Percentiles rank a stretch among this genome's conserved stretches.
Evolutionary conservation across 2,113 vertebrate genomes (phyloP).

Genomic region (Pao palembangensis): DNA sequence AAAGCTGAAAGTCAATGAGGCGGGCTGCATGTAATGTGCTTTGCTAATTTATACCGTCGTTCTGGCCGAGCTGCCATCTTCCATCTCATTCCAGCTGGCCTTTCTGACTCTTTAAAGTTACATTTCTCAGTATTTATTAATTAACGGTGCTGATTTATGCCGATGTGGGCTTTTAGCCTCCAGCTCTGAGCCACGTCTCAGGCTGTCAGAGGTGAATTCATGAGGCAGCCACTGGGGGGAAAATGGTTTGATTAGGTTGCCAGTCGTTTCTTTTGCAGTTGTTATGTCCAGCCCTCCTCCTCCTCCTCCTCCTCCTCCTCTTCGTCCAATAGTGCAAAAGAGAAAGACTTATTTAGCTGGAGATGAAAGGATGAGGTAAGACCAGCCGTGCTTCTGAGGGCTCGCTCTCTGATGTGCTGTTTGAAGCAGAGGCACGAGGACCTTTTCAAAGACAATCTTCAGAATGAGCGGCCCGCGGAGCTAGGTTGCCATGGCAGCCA

Average conservation of each 20-base stretch:
- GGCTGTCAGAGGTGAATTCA: conserved; percentile 7
- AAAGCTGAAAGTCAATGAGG: conserved; percentile 55
- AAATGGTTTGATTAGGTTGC: conserved; percentile 5
- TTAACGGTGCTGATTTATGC: conserved; percentile 15
- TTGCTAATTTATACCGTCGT: conserved; percentile 33
- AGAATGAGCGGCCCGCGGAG: conserved; percentile 51
- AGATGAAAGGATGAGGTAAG: conserved; percentile 67
- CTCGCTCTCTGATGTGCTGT: conserved; percentile 53
- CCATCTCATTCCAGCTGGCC: conserved; percentile 23
- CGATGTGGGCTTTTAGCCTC: conserved; percentile 6
- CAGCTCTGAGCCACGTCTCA: background rate
- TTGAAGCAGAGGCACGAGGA: conserved; percentile 63
- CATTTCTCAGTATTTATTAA: conserved; percentile 6
- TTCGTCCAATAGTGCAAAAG: conserved; percentile 23
- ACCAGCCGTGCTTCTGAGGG: conserved; percentile 53
- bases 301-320: conserved; percentile 12
- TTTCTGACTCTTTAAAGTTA: conserved; percentile 14
- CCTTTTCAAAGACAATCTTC: conserved; percentile 67
- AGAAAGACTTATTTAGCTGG: conserved; percentile 34
- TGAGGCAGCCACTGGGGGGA: conserved; percentile 12
- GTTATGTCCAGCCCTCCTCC: background rate
- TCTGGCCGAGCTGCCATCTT: conserved; percentile 17
- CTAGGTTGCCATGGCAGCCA: conserved; percentile 64
- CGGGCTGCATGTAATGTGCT: conserved; percentile 29
- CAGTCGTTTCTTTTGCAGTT: conserved; percentile 16